Evolutionary conservation across 1,140 invertebrate species (phyloP).

Genomic region (Ridgeia piscesae): DNA sequence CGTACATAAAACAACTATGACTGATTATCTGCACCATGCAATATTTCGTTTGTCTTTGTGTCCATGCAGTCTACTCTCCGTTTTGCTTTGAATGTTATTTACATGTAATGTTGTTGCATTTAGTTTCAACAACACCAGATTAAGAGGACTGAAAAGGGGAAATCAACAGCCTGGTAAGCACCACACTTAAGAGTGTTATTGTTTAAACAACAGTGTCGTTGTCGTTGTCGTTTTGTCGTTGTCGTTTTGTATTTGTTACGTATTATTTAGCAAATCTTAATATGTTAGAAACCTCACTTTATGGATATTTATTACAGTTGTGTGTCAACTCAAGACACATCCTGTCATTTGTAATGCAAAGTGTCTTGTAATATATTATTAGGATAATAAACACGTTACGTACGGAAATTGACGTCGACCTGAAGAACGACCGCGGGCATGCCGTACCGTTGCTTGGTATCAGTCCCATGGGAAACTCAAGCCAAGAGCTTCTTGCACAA

Average conservation of each 20-base stretch:
- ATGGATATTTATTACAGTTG: not conserved
- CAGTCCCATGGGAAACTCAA: not conserved
- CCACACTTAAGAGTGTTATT: not conserved
- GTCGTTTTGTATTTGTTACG: not conserved
- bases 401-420: not conserved
- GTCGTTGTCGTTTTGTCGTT: not conserved
- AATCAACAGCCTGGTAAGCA: not conserved
- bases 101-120: not conserved
- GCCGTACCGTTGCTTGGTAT: not conserved
- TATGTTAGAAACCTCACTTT: not conserved
- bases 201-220: not conserved
- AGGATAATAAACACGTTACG: conserved; percentile 13
- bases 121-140: not conserved
- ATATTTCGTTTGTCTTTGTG: not conserved
- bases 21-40: too few relatives aligned
- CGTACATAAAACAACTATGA: too few relatives aligned
- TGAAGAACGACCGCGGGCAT: not conserved
- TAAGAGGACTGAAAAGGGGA: not conserved
- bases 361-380: not conserved
- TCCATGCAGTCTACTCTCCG: not conserved
- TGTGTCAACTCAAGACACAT: not conserved
- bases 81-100: not conserved
- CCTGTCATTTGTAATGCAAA: not conserved
- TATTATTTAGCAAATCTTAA: not conserved
- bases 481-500: not conserved